These are phyloP conservation scores for Melanerpes formicivorus DNA, from an alignment of 2,113 vertebrate species.

Conservation along the genomic window DNA sequence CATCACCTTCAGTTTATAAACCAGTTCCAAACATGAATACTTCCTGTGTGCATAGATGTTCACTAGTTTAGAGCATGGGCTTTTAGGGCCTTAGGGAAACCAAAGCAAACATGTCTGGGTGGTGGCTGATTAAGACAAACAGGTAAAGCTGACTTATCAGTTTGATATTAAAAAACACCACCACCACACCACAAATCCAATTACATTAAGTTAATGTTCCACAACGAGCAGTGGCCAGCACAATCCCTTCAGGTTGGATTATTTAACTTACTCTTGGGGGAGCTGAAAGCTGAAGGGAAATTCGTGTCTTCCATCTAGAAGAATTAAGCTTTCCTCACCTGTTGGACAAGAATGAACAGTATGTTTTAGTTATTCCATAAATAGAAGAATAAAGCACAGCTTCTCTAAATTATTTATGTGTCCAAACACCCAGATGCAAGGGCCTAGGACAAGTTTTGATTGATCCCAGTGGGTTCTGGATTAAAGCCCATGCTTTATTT, in stretches of 20 bases:
- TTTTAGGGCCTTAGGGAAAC: neutral
- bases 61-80: neutral
- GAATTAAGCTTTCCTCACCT: constrained; percentile 75
- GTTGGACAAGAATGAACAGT: constrained; percentile 5
- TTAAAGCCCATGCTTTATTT: constrained; percentile 37
- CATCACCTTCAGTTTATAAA: neutral
- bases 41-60: neutral
- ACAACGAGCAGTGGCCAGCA: neutral
- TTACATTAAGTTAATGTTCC: neutral
- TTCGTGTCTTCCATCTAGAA: constrained; percentile 80
- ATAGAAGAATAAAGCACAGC: neutral
- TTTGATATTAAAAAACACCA: neutral
- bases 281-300: constrained; percentile 85
- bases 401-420: neutral
- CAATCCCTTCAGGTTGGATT: neutral
- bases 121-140: neutral
- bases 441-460: neutral
- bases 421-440: neutral
- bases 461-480: constrained; percentile 58
- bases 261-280: constrained; percentile 80
- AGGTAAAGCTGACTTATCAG: neutral
- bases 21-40: neutral
- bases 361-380: constrained; percentile 24
- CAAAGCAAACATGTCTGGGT: neutral
- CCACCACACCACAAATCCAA: neutral